Evolutionary conservation across 1,140 invertebrate genomes (phyloP), one percentile per base, ranked within the genome.

Genomic region (Proales similis): DNA sequence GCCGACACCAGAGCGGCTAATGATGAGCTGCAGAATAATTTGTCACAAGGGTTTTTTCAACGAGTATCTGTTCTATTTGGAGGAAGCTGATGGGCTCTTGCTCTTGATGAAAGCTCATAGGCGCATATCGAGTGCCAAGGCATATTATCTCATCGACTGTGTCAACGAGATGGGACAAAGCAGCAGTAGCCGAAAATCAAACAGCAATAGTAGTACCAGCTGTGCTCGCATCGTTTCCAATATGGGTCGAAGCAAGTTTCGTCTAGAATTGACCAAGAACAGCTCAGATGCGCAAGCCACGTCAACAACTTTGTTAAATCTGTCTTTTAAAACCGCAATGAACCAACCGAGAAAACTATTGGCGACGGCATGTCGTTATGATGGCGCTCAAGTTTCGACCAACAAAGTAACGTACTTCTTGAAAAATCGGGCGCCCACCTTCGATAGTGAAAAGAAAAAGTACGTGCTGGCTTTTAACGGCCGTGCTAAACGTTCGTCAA

Each of bases 11-110:
- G 36, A 57, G 45, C 26, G 36, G 17, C 51, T 42, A 42, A 24
- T 57, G 24, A 26, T 57, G 19, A 24, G 45, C 45, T 26, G 51
- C 1, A 57, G 45, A 57, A 57, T 57, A 57, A 26, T 57, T 39
- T 57, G 51, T 42, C 39, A 57, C 39, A 57, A 57, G 27, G 51
- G 51, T 17, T 7, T 57, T 42, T 57, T 57, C 14, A 57, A 57
- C 45, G 51, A 57, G 30, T 57, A 57, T 42, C 45, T 24, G 27
- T 57, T 57, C 27, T 42, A 57, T 39, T 39, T 57, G 36, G 51
- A 57, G 32, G 45, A 57, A 42, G 19, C 4, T n/a, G 20, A 57
- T 9, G 29, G 9, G 39, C 36, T 42, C 30, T 27, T 57, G n/a
- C 45, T 22, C 11, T 27, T 57, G 11, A 57, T 57, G 51, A 57